phyloP scores from a whole-genome alignment of 2,113 vertebrate species.

The Tautogolabrus adspersus region DNA sequence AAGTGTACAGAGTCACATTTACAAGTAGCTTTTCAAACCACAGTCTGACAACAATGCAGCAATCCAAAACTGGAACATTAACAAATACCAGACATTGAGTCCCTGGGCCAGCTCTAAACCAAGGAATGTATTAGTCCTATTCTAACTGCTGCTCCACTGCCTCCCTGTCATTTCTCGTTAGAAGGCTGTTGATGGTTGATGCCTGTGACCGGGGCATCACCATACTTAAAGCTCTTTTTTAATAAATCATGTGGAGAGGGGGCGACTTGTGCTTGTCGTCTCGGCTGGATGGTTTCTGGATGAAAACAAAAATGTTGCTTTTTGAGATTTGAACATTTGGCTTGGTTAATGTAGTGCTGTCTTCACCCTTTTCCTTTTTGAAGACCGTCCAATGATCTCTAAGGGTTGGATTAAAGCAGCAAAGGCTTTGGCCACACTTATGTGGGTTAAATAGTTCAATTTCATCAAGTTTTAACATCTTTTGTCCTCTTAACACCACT shows the following conservation, averaged over 20 bases:
- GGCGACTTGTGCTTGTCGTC: constrained; percentile 6
- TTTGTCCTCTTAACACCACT: too few relatives aligned
- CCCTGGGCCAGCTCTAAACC: background rate
- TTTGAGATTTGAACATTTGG: constrained; percentile 29
- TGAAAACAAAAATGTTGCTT: constrained; percentile 43
- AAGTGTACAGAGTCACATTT: background rate
- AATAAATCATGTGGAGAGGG: constrained; percentile 47
- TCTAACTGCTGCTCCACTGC: constrained; percentile 21
- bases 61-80: background rate
- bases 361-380: background rate
- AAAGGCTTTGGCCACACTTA: background rate
- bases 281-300: constrained; percentile 19
- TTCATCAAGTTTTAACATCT: too few relatives aligned
- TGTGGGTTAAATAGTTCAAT: background rate
- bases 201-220: constrained; percentile 42
- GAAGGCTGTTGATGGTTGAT: constrained; percentile 19
- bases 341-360: background rate
- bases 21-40: background rate
- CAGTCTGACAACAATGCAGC: background rate
- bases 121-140: constrained; percentile 3
- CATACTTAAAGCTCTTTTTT: constrained; percentile 40
- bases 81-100: constrained; percentile 1
- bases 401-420: background rate
- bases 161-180: constrained; percentile 41
- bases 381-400: constrained; percentile 14